A percentile compares a stretch with the other conserved stretches of the same genome.
phyloP scores from a whole-genome alignment of 1,140 invertebrate genomes.

The Sarcophaga bullata region DNA sequence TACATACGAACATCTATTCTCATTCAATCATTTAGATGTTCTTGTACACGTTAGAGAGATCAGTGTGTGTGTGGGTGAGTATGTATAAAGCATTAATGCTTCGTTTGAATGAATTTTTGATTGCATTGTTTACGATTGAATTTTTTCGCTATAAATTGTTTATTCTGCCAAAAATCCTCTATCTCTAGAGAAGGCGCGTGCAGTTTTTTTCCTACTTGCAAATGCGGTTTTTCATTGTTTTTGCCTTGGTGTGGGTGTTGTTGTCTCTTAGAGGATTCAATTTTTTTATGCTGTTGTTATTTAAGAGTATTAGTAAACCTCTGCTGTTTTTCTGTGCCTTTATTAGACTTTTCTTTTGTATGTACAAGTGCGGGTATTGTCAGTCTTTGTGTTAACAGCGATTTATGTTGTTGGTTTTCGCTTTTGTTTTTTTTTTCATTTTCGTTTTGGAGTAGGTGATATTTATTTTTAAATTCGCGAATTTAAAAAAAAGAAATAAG shows the following conservation, averaged over 20 bases:
- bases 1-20: background rate
- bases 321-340: slow-evolving; percentile 26
- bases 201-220: background rate
- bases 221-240: background rate
- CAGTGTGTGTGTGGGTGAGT: background rate
- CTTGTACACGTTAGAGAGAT: background rate
- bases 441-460: background rate
- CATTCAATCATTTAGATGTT: background rate
- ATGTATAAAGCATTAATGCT: slow-evolving; percentile 63
- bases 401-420: slow-evolving; percentile 40
- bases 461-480: too few relatives aligned
- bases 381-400: slow-evolving; percentile 29
- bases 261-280: slow-evolving; percentile 23
- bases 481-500: too few relatives aligned
- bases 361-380: background rate
- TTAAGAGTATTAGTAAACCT: slow-evolving; percentile 15
- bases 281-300: background rate
- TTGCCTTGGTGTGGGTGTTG: background rate
- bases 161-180: slow-evolving; percentile 43
- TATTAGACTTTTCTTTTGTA: slow-evolving; percentile 32
- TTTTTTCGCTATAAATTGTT: slow-evolving; percentile 54
- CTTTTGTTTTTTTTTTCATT: background rate
- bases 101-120: slow-evolving; percentile 67
- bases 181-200: slow-evolving; percentile 27
- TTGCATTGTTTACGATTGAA: slow-evolving; percentile 67